Evolutionary conservation across 2,797 vertebrate species (phyloP).

Genomic region (Adelosebastes latens): DNA sequence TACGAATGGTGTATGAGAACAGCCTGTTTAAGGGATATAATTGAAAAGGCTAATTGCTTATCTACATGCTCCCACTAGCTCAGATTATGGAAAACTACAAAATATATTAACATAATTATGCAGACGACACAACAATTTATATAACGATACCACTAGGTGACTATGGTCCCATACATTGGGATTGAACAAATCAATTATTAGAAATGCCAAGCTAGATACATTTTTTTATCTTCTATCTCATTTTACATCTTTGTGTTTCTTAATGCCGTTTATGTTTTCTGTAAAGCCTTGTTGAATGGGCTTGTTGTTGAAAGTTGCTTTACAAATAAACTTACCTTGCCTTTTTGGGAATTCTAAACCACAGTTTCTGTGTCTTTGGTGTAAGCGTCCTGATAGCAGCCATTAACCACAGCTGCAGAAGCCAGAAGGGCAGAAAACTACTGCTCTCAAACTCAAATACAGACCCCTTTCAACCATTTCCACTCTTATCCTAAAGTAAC

Average conservation of each 20-base stretch:
- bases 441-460: constrained; percentile 11
- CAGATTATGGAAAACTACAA: too few relatives aligned
- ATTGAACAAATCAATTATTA: too few relatives aligned
- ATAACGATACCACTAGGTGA: too few relatives aligned
- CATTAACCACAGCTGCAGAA: not conserved
- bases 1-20: too few relatives aligned
- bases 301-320: not conserved
- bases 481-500: not conserved
- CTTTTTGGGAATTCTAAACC: not conserved
- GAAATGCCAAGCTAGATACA: too few relatives aligned
- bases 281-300: not conserved
- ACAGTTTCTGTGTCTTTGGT: constrained; percentile 2
- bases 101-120: too few relatives aligned
- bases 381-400: not conserved
- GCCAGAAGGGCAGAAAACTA: constrained; percentile 1
- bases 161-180: too few relatives aligned
- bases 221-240: not conserved
- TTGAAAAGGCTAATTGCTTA: too few relatives aligned
- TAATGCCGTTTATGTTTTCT: not conserved
- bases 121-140: too few relatives aligned
- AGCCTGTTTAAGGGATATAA: too few relatives aligned
- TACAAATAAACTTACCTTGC: not conserved
- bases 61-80: too few relatives aligned
- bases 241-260: not conserved
- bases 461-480: constrained; percentile 3